A percentile compares a stretch with the other conserved stretches of the same genome.
These are phyloP conservation scores for Scaptomyza graminum DNA, from an alignment of 1,140 invertebrate species.

Conservation along the genomic window DNA sequence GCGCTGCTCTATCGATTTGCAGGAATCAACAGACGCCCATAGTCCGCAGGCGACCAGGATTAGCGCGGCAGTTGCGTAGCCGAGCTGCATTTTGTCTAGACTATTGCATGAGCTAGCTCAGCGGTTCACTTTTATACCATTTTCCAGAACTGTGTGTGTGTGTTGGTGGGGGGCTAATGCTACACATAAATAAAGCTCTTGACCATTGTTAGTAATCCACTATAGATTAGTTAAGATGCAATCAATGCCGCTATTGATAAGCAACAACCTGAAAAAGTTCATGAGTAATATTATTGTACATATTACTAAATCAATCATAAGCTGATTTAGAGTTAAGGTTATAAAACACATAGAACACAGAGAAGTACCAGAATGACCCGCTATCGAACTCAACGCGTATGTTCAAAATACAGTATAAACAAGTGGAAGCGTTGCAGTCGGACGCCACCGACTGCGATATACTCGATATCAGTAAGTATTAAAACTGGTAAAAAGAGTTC, in stretches of 20 bases:
- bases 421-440: too few species aligned
- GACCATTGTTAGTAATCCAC: slow-evolving; percentile 35
- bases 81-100: slow-evolving; percentile 38
- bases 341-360: too few species aligned
- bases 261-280: slow-evolving; percentile 27
- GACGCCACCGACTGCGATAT: too few species aligned
- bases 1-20: slow-evolving; percentile 64
- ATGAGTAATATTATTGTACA: neutral
- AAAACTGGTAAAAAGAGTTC: too few species aligned
- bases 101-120: neutral
- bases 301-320: neutral
- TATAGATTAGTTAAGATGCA: slow-evolving; percentile 18
- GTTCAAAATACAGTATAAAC: too few species aligned
- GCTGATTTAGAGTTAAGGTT: too few species aligned
- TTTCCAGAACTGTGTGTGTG: neutral
- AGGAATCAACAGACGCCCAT: slow-evolving; percentile 27
- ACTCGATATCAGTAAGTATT: too few species aligned
- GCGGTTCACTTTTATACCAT: slow-evolving; percentile 18
- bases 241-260: slow-evolving; percentile 31
- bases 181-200: slow-evolving; percentile 63
- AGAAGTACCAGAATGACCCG: too few species aligned
- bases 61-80: slow-evolving; percentile 16
- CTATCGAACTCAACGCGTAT: too few species aligned
- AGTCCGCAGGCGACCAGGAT: slow-evolving; percentile 36
- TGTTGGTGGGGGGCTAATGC: neutral